phyloP scores from a whole-genome alignment of 2,113 vertebrate species.

The Glaucidium brasilianum region DNA sequence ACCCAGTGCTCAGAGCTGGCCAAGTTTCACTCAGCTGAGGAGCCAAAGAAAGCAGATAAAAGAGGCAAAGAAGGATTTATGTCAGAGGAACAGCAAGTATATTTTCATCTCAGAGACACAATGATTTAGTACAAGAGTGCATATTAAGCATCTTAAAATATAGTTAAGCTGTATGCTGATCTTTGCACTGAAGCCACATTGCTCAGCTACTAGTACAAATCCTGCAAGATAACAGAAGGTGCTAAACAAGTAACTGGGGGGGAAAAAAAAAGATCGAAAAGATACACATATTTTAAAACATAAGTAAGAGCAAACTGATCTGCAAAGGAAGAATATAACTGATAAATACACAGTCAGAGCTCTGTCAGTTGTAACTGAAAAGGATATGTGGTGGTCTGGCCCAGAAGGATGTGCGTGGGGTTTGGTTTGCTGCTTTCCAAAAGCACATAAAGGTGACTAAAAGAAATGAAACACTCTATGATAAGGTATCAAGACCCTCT shows the following conservation, averaged over 20 bases:
- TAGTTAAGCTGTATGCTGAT: neutral
- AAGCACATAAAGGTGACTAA: neutral
- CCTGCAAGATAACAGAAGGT: conserved; percentile 7
- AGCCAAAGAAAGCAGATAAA: conserved; percentile 32
- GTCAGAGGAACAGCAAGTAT: neutral
- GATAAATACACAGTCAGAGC: neutral
- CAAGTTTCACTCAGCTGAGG: neutral
- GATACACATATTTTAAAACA: neutral
- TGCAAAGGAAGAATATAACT: neutral
- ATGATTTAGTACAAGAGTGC: neutral
- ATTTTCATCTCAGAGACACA: neutral
- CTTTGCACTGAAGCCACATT: neutral
- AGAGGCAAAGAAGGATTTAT: neutral
- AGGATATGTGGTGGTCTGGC: neutral
- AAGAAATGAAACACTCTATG: neutral
- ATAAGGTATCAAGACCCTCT: neutral
- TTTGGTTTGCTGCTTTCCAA: neutral
- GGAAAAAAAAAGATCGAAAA: neutral
- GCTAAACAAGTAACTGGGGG: neutral
- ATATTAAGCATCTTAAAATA: conserved; percentile 29
- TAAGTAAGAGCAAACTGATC: neutral
- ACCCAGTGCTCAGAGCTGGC: neutral
- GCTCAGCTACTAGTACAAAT: neutral
- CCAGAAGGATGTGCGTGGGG: neutral
- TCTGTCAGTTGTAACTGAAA: neutral